Evolutionary conservation across 2,113 vertebrate species (phyloP), one percentile per base, ranked within the genome.

Genomic region (Trichomycterus rosablanca): DNA sequence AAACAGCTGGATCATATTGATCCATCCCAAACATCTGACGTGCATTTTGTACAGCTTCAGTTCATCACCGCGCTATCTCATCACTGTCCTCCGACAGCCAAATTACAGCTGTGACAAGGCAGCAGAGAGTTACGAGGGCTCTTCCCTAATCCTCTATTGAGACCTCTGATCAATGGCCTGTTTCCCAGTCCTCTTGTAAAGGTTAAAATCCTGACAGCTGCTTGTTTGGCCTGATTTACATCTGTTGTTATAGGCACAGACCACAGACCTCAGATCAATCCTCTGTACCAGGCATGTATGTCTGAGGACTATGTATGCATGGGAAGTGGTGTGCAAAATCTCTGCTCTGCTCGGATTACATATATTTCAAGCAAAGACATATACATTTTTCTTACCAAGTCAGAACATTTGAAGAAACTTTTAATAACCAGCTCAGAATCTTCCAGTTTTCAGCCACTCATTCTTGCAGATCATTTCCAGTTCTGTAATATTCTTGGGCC

Each of bases 1-100:
- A n/a, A n/a, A 44, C 42, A 44, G 6, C 42, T 20, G 42, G 40
- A 14, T 43, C 9, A 19, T 22, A 30, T n/a, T 23, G 60, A 23
- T 51, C 24, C n/a, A 14, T 22, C 19, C 26, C 77, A 83, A 84
- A 89, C 87, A n/a, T 86, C 60, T 55, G 28, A 66, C 44, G 82
- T 32, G 77, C 80, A 87, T 87, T 84, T 80, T 84, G 88, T 84
- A 85, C 76, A 74, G 76, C 72, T 77, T 77, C 81, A 85, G 37
- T 64, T 46, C 34, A 40, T 89, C 88, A 87, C 86, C 84, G 12
- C 84, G 84, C 84, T 83, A 86, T 88, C 88, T 88, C 85, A 87
- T 89, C 88, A 84, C 79, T 81, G 88, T 82, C 81, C 81, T 80
- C 80, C 82, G 75, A 82, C 84, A 88, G 60, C 14, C 85, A 79